A percentile compares a stretch with the other conserved stretches of the same genome.
Conservation (phyloP, 1,140 invertebrate genomes). For the Tetramorium alpestre region DNA sequence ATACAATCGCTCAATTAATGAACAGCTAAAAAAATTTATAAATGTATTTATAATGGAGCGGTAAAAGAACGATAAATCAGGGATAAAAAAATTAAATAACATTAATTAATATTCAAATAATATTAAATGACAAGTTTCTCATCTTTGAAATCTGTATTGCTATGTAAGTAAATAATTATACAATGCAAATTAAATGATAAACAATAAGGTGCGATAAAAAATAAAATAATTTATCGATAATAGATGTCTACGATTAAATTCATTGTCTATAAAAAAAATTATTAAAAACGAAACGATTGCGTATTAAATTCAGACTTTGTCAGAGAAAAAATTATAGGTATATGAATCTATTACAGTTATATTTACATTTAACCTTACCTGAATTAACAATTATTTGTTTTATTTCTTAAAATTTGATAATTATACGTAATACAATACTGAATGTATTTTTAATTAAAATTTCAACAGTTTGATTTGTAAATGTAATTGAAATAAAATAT, state of each 20-base stretch:
- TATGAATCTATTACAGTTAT: neutral
- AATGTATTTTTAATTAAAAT: neutral
- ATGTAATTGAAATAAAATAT: neutral
- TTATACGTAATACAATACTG: neutral
- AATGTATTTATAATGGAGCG: neutral
- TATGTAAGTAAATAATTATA: neutral
- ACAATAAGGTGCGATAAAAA: neutral
- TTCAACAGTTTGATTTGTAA: slow-evolving; percentile 5
- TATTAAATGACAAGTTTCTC: neutral
- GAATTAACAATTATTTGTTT: neutral
- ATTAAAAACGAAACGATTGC: neutral
- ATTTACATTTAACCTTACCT: neutral
- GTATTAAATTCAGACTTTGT: neutral
- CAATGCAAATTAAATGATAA: neutral
- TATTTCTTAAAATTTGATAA: neutral
- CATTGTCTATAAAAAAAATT: neutral
- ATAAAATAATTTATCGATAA: slow-evolving; percentile 11
- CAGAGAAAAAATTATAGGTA: neutral
- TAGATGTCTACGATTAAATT: neutral
- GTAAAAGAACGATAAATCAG: neutral
- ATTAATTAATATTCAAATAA: neutral
- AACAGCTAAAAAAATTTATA: slow-evolving; percentile 2
- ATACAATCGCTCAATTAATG: neutral
- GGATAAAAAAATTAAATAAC: neutral
- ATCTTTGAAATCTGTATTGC: neutral